Evolutionary conservation across 92 coral and sea anemone genomes (phyloP), one percentile per base, ranked within the genome.

Genomic region (Meandrina meandrites): DNA sequence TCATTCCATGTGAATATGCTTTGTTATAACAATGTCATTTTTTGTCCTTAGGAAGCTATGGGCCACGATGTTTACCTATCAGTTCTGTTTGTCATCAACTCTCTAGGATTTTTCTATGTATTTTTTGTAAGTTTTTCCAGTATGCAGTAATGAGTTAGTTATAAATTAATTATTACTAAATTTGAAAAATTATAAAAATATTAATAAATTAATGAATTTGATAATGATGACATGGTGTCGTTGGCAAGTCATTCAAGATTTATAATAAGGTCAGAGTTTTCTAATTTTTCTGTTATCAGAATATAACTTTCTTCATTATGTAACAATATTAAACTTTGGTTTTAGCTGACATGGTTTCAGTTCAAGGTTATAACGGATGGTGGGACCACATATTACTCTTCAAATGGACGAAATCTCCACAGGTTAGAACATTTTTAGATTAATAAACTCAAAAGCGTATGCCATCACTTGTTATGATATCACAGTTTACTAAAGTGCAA

Each of bases 361-460:
- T 79, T 93, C 80, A 92, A 95, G 88, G 80, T 97, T 27, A 93
- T 97, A 66, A 94, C 96, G 13, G 99, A 97, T 69, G 98, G 99
- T 22, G 99, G 92, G 32, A 97, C 99, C 15, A 93, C 99, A 1
- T 95, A 88, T 57, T 97, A 95, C 76, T 93, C 92, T 7, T 90
- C 93, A 35, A 93, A 95, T 82, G 99, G 98, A 15, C 82, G 88
- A 15, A 75, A 86, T 54, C 78, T 81, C 21, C 92, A 92, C 76
- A 90, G 94, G 97, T 94, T 28, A 36, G 86, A 18, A 47, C 9
- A 13, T 48, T 40, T 2, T 6, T 48, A 8, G 53, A 48, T 48
- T 48, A 13, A 4, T 4, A 48, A 48, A 13, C 14, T 40, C 14
- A 48, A 48, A 48, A 5, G 8, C 5, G 68, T 30, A 22, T 24